Base-by-base conservation (phyloP, 2,888 invertebrate genomes). In the Papilio protenor region DNA sequence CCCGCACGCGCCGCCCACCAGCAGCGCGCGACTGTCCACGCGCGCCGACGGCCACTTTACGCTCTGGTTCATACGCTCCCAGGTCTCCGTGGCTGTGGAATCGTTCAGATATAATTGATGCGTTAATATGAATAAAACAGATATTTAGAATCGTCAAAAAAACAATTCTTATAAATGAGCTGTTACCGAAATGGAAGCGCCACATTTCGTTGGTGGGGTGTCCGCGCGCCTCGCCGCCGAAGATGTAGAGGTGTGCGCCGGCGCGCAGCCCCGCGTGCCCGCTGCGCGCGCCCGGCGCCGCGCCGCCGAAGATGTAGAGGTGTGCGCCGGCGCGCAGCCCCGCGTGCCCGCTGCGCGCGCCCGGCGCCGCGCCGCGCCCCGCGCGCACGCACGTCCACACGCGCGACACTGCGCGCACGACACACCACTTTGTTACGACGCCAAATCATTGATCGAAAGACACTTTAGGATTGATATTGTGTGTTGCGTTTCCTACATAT, bases 211-310 rank as follows among this genome's bases (percentile, higher is more conserved):
- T 97, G 79, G 96, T 96, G 23, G 96, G 94, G 84, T 96, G 95
- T 0, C 97, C 97, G 80, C 95, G 95, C 81, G 96, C 94, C 89
- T 98, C 97, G 0, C 98, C 98, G 6, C 98, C 97, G 90, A 97
- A 97, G 79, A 98, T 94, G 82, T 97, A 95, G 96, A 98, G 96
- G 77, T 96, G 97, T 2, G 96, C 96, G 18, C 97, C 97, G 64
- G 97, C 95, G 85, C 96, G 96, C 84, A 96, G 96, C n/a, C 96
- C 97, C 66, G 97, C 96, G 91, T 98, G 98, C 8, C 97, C 97
- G 85, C 96, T 96, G 81, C 98, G 95, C 11, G 97, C 96, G 74
- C 96, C 96, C 0, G 98, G 77, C 74, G 80, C 80, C 76, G 80
- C 72, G 76, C 98, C 98, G 6, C 98, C 97, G 90, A 97, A 97